Conservation (phyloP, 2,888 invertebrate species). For the Liopterus haemorrhoidalis region DNA sequence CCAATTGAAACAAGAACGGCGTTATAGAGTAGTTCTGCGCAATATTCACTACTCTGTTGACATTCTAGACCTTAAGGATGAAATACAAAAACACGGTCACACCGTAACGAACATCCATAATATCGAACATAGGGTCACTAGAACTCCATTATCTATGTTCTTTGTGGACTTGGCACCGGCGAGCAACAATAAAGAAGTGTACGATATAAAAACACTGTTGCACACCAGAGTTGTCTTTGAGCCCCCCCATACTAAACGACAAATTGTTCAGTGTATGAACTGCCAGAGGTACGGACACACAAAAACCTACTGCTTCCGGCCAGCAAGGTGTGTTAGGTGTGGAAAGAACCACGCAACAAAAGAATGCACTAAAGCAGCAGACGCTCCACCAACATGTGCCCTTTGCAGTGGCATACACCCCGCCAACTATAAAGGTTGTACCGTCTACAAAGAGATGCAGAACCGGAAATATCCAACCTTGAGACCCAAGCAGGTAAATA, state of each 20-base stretch:
- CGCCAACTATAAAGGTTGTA: constrained; percentile 24
- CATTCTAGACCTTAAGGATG: constrained; percentile 8
- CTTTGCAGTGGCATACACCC: constrained; percentile 18
- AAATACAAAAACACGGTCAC: constrained; percentile 13
- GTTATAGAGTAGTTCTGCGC: constrained; percentile 6
- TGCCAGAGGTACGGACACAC: constrained; percentile 34
- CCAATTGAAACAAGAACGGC: constrained; percentile 9
- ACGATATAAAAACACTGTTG: constrained; percentile 7
- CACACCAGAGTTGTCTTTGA: constrained; percentile 7
- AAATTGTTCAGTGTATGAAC: constrained; percentile 20
- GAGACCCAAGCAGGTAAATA: no score
- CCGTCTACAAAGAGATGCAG: no score
- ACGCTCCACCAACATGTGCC: constrained; percentile 23
- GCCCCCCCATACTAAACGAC: constrained; percentile 7
- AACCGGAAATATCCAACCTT: constrained; percentile 8
- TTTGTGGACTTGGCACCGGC: constrained; percentile 1
- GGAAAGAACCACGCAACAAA: constrained; percentile 23
- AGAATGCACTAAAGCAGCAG: constrained; percentile 18
- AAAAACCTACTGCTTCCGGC: constrained; percentile 27
- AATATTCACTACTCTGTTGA: constrained; percentile 14
- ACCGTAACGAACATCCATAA: constrained; percentile 14
- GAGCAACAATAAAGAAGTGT: constrained; percentile 9
- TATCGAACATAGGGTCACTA: constrained; percentile 12
- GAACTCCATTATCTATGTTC: constrained; percentile 8
- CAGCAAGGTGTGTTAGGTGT: constrained; percentile 28